These are phyloP conservation scores for Rousettus leschenaultii DNA, from an alignment of 2,113 vertebrate species.

Conservation along the genomic window DNA sequence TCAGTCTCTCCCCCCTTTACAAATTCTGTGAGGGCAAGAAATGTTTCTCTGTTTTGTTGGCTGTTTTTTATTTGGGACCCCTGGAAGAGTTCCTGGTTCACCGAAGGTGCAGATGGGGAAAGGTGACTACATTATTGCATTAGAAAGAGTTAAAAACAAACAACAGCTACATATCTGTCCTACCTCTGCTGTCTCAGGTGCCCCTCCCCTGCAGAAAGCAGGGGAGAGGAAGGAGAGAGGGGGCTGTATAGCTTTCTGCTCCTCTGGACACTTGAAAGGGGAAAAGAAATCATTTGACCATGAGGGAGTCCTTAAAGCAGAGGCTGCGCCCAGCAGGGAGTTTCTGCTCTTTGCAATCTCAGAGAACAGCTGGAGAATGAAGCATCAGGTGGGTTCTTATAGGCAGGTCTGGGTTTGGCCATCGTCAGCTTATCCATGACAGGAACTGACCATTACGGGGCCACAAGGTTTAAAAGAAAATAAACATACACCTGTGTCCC, in stretches of 20 bases:
- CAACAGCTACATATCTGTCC: too few species aligned
- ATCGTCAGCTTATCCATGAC: neutral
- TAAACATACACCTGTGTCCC: too few species aligned
- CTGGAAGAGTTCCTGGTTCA: neutral
- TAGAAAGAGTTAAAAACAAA: neutral
- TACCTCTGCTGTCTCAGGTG: too few species aligned
- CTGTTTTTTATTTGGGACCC: neutral
- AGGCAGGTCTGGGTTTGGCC: neutral
- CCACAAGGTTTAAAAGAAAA: neutral
- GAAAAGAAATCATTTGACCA: neutral
- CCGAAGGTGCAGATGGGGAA: neutral
- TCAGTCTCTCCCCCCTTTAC: neutral
- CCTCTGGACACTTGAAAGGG: neutral
- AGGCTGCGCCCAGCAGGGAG: neutral
- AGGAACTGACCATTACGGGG: neutral
- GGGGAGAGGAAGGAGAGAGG: neutral
- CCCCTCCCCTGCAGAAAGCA: neutral
- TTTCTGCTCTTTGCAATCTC: neutral
- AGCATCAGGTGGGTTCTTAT: neutral
- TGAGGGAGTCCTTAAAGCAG: constrained; percentile 25
- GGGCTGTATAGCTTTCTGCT: neutral
- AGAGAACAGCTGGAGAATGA: neutral
- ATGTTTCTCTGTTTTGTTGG: neutral
- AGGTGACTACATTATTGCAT: neutral
- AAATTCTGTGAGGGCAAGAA: neutral